These are phyloP conservation scores for Seladonia tumulorum DNA, from an alignment of 2,888 invertebrate species.

Conservation along the genomic window DNA sequence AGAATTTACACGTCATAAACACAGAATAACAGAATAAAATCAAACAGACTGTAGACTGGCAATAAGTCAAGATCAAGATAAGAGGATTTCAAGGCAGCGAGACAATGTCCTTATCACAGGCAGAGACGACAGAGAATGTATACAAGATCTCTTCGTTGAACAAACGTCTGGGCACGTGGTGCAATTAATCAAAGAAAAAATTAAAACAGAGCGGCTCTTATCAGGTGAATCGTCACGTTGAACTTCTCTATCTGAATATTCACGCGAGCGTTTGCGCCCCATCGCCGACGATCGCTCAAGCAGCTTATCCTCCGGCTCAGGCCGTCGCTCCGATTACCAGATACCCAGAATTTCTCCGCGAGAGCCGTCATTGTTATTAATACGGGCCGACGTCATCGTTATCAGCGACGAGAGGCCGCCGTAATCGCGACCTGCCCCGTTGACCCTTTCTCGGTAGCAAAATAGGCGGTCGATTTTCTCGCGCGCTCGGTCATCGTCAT, in stretches of 20 bases:
- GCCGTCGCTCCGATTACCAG: conserved; percentile 13
- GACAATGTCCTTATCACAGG: neutral
- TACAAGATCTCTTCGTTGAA: neutral
- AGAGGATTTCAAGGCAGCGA: neutral
- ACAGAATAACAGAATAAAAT: neutral
- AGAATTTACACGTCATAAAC: neutral
- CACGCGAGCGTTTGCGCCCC: neutral
- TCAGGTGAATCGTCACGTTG: neutral
- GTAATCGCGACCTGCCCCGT: conserved; percentile 2
- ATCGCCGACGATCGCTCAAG: neutral
- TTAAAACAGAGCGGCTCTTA: neutral
- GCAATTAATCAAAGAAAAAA: neutral
- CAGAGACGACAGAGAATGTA: neutral
- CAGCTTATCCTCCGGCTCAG: neutral
- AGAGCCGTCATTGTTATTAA: conserved; percentile 43
- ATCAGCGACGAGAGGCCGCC: conserved; percentile 25
- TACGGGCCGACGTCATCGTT: conserved; percentile 42
- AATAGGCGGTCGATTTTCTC: neutral
- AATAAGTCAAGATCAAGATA: neutral
- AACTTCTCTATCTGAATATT: neutral
- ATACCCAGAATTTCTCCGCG: neutral
- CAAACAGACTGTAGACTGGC: neutral
- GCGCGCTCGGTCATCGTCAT: conserved; percentile 12
- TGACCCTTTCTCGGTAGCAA: conserved; percentile 8
- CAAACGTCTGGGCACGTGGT: neutral